Evolutionary conservation across 1,140 invertebrate genomes (phyloP).

Genomic region (Danaus melanippus): DNA sequence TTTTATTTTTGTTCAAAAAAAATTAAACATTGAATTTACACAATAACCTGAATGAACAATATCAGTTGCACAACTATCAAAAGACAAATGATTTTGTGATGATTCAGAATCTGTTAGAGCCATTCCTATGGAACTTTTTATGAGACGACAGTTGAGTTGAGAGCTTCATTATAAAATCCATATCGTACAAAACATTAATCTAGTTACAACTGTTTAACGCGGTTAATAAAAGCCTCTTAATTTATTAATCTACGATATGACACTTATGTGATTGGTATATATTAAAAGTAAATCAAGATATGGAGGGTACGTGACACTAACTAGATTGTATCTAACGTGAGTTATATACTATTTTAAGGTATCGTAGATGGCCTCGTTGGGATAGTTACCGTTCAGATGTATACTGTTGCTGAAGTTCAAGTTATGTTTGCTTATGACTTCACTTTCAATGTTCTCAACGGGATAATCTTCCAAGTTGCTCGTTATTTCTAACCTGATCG

Average conservation of each 20-base stretch:
- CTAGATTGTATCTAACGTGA: constrained; percentile 11
- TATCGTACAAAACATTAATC: no score
- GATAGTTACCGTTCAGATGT: constrained; percentile 70
- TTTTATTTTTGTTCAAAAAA: no score
- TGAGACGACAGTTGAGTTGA: no score
- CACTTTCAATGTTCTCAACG: constrained; percentile 42
- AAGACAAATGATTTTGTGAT: no score
- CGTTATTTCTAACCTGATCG: constrained; percentile 64
- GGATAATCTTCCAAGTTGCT: constrained; percentile 62
- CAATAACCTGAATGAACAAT: no score
- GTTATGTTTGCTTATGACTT: constrained; percentile 57
- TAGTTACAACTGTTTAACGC: no score
- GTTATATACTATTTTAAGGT: constrained; percentile 56
- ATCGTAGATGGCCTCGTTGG: constrained; percentile 69
- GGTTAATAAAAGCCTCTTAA: constrained; percentile 8
- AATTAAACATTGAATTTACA: no score
- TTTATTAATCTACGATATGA: constrained; percentile 14
- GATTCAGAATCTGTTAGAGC: no score
- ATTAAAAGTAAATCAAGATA: constrained; percentile 10
- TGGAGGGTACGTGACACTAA: constrained; percentile 27
- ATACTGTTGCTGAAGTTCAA: constrained; percentile 69
- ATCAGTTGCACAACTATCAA: no score
- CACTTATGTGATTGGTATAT: constrained; percentile 10
- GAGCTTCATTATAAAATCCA: no score
- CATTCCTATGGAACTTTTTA: no score